phyloP scores from a whole-genome alignment of 2,888 invertebrate species.

The Phlogophora meticulosa region DNA sequence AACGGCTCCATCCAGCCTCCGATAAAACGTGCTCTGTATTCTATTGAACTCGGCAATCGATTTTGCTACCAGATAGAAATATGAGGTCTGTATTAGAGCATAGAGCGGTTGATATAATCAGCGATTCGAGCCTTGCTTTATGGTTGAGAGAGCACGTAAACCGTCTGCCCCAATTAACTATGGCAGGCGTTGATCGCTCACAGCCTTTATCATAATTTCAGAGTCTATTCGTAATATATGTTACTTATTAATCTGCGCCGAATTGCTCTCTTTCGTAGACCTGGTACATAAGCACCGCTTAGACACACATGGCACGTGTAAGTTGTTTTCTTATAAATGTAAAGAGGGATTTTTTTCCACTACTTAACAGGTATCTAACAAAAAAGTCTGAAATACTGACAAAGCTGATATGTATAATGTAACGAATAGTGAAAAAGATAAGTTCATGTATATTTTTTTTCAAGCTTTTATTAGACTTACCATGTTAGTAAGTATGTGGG shows the following conservation, averaged over 20 bases:
- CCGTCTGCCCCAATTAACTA: constrained; percentile 52
- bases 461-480: too few relatives aligned
- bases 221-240: constrained; percentile 29
- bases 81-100: constrained; percentile 22
- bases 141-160: constrained; percentile 38
- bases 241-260: constrained; percentile 23
- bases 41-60: constrained; percentile 35
- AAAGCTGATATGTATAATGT: not conserved
- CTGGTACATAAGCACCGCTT: constrained; percentile 1
- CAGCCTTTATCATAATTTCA: constrained; percentile 42
- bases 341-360: not conserved
- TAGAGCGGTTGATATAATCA: constrained; percentile 41
- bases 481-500: too few relatives aligned
- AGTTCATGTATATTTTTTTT: not conserved
- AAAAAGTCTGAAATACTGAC: not conserved
- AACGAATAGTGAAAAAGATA: not conserved
- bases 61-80: constrained; percentile 25
- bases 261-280: constrained; percentile 21
- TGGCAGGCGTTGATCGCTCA: constrained; percentile 36
- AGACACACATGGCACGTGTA: constrained; percentile 11
- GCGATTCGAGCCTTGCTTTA: constrained; percentile 32
- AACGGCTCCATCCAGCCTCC: not conserved
- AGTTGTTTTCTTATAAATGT: constrained; percentile 14
- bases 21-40: constrained; percentile 47
- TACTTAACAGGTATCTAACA: not conserved